These are phyloP conservation scores for Picus viridis DNA, from an alignment of 2,797 vertebrate genomes.

Conservation along the genomic window DNA sequence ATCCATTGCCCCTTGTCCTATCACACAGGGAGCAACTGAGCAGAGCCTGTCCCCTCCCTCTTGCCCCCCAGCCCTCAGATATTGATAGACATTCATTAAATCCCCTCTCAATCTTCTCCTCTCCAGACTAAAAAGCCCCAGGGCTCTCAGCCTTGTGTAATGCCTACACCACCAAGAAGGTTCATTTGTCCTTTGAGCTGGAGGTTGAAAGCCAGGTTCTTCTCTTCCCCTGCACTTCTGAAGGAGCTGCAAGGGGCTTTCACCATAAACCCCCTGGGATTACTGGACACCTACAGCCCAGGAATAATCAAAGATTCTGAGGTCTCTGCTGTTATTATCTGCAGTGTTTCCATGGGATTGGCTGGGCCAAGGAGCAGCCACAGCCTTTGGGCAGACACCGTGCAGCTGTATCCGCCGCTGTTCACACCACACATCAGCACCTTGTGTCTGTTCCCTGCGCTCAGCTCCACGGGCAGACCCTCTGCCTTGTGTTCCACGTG, in stretches of 20 bases:
- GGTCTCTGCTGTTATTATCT: not conserved
- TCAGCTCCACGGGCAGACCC: not conserved
- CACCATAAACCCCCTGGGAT: not conserved
- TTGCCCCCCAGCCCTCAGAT: no score
- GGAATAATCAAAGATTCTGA: not conserved
- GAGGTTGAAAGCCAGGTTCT: not conserved
- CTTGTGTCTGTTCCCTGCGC: not conserved
- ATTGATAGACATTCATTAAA: no score
- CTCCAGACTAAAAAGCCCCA: no score
- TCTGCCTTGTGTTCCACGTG: not conserved
- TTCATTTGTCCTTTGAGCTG: not conserved
- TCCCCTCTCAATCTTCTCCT: no score
- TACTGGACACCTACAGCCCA: not conserved
- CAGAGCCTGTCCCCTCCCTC: no score
- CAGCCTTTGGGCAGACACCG: rapidly evolving
- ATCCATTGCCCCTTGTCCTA: no score
- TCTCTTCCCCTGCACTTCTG: not conserved
- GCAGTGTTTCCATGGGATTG: not conserved
- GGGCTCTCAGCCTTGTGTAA: not conserved
- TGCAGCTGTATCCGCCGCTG: not conserved
- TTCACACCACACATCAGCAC: rapidly evolving
- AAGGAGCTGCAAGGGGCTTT: not conserved
- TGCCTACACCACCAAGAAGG: not conserved
- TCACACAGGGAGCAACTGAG: no score
- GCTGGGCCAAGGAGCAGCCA: not conserved